Conservation (phyloP, 2,797 vertebrate genomes). For the Alosa sapidissima region DNA sequence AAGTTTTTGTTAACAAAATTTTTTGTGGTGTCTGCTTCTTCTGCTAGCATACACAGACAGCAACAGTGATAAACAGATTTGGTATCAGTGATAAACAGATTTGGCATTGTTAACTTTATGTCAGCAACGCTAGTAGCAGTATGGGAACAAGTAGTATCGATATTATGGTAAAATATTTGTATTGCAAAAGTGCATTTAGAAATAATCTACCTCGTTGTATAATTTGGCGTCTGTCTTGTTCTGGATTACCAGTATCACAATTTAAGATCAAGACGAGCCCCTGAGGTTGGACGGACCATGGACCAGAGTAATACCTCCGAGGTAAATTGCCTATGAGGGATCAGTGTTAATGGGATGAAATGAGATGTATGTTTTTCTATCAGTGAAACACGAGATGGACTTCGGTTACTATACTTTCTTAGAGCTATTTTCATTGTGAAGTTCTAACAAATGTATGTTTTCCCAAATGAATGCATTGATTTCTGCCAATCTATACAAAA, state of each 20-base stretch:
- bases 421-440: not conserved
- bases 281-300: slow-evolving; percentile 61
- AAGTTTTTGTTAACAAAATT: not conserved
- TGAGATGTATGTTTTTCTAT: not conserved
- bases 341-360: too few species aligned
- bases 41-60: not conserved
- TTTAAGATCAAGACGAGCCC: slow-evolving; percentile 31
- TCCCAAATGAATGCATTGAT: too few species aligned
- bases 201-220: not conserved
- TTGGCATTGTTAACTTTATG: not conserved
- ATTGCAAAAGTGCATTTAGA: not conserved
- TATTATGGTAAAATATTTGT: not conserved
- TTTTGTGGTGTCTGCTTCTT: not conserved
- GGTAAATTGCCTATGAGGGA: slow-evolving; percentile 56
- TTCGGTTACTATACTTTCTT: not conserved
- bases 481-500: not conserved
- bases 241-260: not conserved
- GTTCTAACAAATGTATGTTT: not conserved
- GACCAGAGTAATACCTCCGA: slow-evolving; percentile 75
- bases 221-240: not conserved
- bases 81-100: not conserved
- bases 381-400: not conserved
- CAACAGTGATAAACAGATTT: not conserved
- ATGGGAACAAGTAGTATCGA: too few species aligned
- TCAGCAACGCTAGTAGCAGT: too few species aligned